phyloP scores from a whole-genome alignment of 2,888 invertebrate genomes.

The Phengaris alcon region DNA sequence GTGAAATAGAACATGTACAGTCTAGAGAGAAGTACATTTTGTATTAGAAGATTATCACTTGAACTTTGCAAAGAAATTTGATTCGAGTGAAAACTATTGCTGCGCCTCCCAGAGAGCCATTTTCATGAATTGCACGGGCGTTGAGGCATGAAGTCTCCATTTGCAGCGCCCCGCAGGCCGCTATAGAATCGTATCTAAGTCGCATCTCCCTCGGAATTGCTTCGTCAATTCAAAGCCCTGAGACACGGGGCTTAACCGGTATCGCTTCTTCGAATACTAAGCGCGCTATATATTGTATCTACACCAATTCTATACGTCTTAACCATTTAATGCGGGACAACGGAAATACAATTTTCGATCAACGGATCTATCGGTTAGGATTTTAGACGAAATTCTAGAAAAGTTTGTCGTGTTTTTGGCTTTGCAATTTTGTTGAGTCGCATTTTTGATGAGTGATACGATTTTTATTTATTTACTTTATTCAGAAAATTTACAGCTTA shows the following conservation, averaged over 20 bases:
- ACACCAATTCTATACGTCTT: constrained; percentile 23
- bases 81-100: constrained; percentile 15
- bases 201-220: constrained; percentile 38
- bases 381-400: neutral
- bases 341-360: constrained; percentile 26
- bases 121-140: constrained; percentile 36
- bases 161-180: constrained; percentile 29
- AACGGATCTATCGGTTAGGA: neutral
- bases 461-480: neutral
- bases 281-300: constrained; percentile 33
- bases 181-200: constrained; percentile 24
- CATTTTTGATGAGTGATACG: neutral
- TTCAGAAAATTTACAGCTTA: no score
- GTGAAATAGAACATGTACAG: no score
- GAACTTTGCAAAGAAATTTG: constrained; percentile 2
- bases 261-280: constrained; percentile 38
- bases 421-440: neutral
- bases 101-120: constrained; percentile 26
- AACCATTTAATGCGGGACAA: constrained; percentile 24
- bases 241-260: constrained; percentile 36
- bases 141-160: constrained; percentile 34
- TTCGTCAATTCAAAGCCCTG: constrained; percentile 37
- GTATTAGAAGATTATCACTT: neutral
- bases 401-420: neutral
- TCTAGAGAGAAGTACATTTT: neutral